Percentiles rank a stretch among this genome's conserved stretches.
Evolutionary conservation across 2,888 invertebrate species (phyloP).

Genomic region (Lacanobia oleracea): DNA sequence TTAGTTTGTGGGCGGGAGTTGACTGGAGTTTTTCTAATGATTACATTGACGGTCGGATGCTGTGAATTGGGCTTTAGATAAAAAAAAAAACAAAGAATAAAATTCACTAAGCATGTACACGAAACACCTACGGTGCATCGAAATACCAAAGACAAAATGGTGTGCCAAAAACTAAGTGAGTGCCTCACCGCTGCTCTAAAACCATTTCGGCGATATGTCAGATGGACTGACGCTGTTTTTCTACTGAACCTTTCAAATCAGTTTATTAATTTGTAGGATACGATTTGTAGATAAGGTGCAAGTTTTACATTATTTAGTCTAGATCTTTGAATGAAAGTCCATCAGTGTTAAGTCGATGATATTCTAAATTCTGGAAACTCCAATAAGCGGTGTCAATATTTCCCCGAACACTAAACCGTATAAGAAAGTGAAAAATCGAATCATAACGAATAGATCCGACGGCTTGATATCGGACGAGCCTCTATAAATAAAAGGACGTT

Average conservation of each 20-base stretch:
- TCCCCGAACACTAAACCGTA: constrained; percentile 45
- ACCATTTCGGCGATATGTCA: too few relatives aligned
- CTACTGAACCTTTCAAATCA: too few relatives aligned
- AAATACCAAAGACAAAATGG: too few relatives aligned
- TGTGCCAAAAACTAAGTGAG: too few relatives aligned
- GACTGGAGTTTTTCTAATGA: constrained; percentile 6
- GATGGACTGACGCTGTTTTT: too few relatives aligned
- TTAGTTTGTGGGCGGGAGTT: constrained; percentile 36
- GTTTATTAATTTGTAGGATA: too few relatives aligned
- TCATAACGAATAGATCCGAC: constrained; percentile 83
- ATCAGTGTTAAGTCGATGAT: background rate
- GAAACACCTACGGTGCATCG: too few relatives aligned
- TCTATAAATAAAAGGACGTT: constrained; percentile 87
- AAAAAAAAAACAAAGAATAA: too few relatives aligned
- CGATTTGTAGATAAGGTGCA: constrained; percentile 6
- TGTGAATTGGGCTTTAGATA: too few relatives aligned
- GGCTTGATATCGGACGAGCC: constrained; percentile 81
- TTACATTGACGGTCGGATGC: background rate
- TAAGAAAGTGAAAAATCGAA: constrained; percentile 71
- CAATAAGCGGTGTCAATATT: constrained; percentile 43
- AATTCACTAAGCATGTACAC: too few relatives aligned
- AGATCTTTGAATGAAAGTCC: background rate
- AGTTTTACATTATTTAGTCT: background rate
- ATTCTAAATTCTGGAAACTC: background rate
- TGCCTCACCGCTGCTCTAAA: too few relatives aligned